A percentile compares a stretch with the other conserved stretches of the same genome.
phyloP scores from a whole-genome alignment of 2,797 vertebrate genomes.

The Sternarchorhynchus goeldii region DNA sequence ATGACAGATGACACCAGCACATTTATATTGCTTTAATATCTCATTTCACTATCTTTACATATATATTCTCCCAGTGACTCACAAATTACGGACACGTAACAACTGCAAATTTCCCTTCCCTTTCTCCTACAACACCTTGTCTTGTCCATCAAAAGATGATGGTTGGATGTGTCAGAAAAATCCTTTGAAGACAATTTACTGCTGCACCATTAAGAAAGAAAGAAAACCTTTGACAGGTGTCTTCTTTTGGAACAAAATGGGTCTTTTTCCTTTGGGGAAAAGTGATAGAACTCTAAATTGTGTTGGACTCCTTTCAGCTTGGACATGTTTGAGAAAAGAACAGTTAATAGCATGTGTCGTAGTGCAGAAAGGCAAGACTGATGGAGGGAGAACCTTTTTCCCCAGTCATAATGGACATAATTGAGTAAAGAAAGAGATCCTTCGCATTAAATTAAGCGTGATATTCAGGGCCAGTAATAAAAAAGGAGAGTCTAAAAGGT shows the following conservation, averaged over 20 bases:
- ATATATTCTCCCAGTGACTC: conserved; percentile 6
- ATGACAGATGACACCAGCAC: conserved; percentile 20
- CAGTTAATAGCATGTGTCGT: conserved; percentile 8
- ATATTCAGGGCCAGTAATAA: conserved; percentile 31
- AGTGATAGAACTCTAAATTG: conserved; percentile 23
- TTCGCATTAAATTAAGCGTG: conserved; percentile 34
- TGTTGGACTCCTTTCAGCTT: conserved; percentile 22
- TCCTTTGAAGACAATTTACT: neutral
- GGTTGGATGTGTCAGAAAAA: neutral
- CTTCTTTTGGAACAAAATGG: conserved; percentile 17
- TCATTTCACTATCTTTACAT: conserved; percentile 19
- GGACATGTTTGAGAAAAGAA: conserved; percentile 5
- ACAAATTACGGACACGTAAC: conserved; percentile 21
- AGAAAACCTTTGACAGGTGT: conserved; percentile 18
- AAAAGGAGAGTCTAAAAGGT: conserved; percentile 17
- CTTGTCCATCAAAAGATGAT: conserved; percentile 17
- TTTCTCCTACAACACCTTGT: conserved; percentile 5
- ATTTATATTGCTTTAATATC: conserved; percentile 26
- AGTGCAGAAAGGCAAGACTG: conserved; percentile 26
- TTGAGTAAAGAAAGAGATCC: conserved; percentile 32
- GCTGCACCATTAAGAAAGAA: conserved; percentile 6
- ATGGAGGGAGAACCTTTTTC: conserved; percentile 21
- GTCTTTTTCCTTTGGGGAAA: neutral
- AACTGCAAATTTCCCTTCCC: conserved; percentile 5
- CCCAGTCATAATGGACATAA: conserved; percentile 37